phyloP scores from a whole-genome alignment of 2,113 vertebrate species.

The Pyxicephalus adspersus region DNA sequence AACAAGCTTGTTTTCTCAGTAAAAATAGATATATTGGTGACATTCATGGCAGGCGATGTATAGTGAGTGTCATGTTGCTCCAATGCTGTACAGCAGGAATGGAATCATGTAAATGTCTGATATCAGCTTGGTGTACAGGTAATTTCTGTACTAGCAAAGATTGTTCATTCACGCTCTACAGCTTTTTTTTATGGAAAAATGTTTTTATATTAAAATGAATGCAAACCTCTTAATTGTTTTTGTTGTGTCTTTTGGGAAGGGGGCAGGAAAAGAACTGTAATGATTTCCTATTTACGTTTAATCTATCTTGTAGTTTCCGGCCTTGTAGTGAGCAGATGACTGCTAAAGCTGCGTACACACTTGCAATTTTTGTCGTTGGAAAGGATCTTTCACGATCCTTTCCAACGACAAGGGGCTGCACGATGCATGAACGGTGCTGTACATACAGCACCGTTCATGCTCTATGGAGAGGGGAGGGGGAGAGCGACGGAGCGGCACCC shows the following conservation, averaged over 20 bases:
- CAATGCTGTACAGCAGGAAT: slow-evolving; percentile 11
- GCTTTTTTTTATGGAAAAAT: not conserved
- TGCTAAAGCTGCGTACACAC: too few species aligned
- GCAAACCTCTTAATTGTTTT: not conserved
- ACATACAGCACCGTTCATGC: too few species aligned
- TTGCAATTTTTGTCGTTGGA: too few species aligned
- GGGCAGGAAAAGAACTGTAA: too few species aligned
- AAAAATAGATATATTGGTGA: slow-evolving; percentile 17
- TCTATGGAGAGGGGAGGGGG: too few species aligned
- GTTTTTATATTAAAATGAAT: slow-evolving; percentile 21
- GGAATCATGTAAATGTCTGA: not conserved
- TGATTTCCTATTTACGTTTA: too few species aligned
- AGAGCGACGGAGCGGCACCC: too few species aligned
- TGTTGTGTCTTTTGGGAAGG: not conserved
- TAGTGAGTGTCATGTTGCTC: not conserved
- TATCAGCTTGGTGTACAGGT: not conserved
- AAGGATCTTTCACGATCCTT: too few species aligned
- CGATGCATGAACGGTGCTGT: too few species aligned
- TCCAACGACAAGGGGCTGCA: too few species aligned
- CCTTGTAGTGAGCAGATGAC: too few species aligned
- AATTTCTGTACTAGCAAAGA: not conserved
- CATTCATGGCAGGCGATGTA: not conserved
- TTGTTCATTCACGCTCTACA: not conserved
- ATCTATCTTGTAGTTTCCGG: too few species aligned
- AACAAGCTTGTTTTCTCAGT: slow-evolving; percentile 69